Evolutionary conservation across 2,797 vertebrate genomes (phyloP), one percentile per base, ranked within the genome.

Genomic region (Steatocranus sp.): DNA sequence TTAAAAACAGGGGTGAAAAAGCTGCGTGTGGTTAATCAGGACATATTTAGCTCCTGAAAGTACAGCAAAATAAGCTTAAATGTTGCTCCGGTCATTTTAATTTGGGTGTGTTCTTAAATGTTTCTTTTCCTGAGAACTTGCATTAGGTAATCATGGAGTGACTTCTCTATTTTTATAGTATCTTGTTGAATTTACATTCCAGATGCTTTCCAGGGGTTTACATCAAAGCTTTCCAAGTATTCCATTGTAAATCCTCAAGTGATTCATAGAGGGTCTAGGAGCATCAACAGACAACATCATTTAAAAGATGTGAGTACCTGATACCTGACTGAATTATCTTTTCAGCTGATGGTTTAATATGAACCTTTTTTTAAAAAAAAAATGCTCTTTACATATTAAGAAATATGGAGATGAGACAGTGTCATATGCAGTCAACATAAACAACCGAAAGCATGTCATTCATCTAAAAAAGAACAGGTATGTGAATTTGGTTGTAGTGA

Each of bases 381-480:
- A 70, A 30, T 46, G 66, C 23, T 75, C 27, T 75, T 56, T 34
- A 32, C 3, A 50, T 4, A 36, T 91, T 91, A 75, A 96, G 95
- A 81, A 75, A 7, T 3, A 80, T 63, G 80, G 51, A 76, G 79
- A 94, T 1, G 93, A 96, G 1, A 83, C n/a, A 2, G 2, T 95
- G 49, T 92, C 90, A 3, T 97, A 94, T 82, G 83, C 76, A 3
- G 75, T 97, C n/a, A 73, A 23, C n/a, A 95, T 97, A 43, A 92
- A 95, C 73, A 77, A 93, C 83, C 92, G 43, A 49, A 80, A 76
- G 12, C 94, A 92, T 17, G 2, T 92, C 5, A 58, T 97, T 56
- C 93, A 93, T 78, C 87, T 97, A 12, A 87, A 92, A 73, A 91
- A 80, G 48, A 97, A 97, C 93, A 95, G 83, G 96, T 96, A 88